Evolutionary conservation across 2,888 invertebrate genomes (phyloP), one percentile per base, ranked within the genome.

Genomic region (Hydropsyche betteni): DNA sequence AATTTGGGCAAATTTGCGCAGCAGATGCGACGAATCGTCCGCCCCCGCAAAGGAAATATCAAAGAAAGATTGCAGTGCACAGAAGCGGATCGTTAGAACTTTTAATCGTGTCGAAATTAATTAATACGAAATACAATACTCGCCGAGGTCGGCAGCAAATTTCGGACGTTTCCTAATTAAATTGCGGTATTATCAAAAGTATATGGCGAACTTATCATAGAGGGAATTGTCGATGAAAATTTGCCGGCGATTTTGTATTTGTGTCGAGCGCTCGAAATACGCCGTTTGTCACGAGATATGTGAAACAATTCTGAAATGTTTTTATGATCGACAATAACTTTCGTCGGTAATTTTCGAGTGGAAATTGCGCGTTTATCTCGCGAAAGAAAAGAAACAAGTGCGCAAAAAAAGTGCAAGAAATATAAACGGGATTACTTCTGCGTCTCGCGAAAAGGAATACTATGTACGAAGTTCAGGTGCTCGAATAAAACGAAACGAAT

Each of bases 51-150:
- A 8, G 44, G 44, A 10, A 44, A 44, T 44, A 1, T 44, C 44
- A 0, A 44, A 10, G 10, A 44, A 44, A 2, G 10, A 44, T 44
- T 4, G 10, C 44, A 44, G 44, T 44, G 44, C 44, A 44, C 44
- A 44, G 44, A 44, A 4, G 10, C 44, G 4, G 44, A 44, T 44
- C 44, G 44, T 44, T 44, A 44, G 6, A 44, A 44, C 44, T 24
- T 58, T 58, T 58, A 58, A 58, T 58, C 58, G 58, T 24, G 58
- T 16, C 24, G 16, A 58, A 58, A 58, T 58, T 58, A 58, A 58
- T 58, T 58, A 58, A 58, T 44, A 58, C 16, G 24, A 58, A 58
- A 58, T 58, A 58, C 58, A 58, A 58, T 24, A 24, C 58, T 24
- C 16, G 24, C 24, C 24, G 24, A n/a, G 24, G 24, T 24, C 24